Evolutionary conservation across 2,113 vertebrate species (phyloP).

Genomic region (Spermophilus dauricus): DNA sequence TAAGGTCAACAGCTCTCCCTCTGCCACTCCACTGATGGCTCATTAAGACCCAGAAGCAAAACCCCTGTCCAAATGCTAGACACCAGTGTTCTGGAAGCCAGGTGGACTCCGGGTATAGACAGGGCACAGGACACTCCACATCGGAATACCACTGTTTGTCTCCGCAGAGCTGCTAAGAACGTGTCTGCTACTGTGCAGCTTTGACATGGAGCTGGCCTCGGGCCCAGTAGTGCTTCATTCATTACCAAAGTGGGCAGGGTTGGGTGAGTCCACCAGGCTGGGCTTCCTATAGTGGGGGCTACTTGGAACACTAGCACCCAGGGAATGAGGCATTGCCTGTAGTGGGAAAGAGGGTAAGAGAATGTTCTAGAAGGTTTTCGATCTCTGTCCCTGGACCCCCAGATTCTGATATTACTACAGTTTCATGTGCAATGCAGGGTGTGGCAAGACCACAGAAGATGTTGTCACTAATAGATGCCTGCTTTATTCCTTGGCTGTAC

Average conservation of each 20-base stretch:
- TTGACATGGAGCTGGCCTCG: too few relatives aligned
- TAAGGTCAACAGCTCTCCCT: background rate
- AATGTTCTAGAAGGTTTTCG: background rate
- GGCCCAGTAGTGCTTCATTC: background rate
- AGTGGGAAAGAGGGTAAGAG: background rate
- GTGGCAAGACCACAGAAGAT: background rate
- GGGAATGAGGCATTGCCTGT: background rate
- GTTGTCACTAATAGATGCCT: background rate
- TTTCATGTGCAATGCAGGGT: too few relatives aligned
- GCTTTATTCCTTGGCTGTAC: background rate
- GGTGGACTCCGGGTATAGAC: background rate
- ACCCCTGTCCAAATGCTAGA: background rate
- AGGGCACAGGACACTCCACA: background rate
- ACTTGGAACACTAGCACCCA: background rate
- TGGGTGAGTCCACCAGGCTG: background rate
- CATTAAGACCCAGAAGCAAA: background rate
- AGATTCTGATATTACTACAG: background rate
- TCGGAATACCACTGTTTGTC: too few relatives aligned
- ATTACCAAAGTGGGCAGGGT: background rate
- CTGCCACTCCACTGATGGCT: background rate
- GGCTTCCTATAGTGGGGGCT: background rate
- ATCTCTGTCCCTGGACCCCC: too few relatives aligned
- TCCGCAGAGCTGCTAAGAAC: background rate
- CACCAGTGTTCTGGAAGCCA: background rate
- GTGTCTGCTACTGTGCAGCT: accelerated